phyloP scores from a whole-genome alignment of 2,797 vertebrate genomes.

The Pogoniulus pusillus region DNA sequence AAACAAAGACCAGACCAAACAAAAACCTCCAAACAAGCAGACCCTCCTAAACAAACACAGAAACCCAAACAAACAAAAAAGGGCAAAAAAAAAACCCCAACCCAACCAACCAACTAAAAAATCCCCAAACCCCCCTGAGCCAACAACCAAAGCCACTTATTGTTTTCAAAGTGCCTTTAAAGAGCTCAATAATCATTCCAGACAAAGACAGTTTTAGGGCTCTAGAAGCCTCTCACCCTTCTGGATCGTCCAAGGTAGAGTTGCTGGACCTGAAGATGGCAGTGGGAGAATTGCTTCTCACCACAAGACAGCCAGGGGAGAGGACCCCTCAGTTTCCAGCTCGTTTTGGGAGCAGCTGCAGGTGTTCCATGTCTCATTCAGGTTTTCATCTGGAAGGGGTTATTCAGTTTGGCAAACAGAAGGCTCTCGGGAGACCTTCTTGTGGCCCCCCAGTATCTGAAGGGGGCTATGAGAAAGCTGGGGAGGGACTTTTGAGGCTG shows the following conservation, averaged over 20 bases:
- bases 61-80: too few species aligned
- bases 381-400: not conserved
- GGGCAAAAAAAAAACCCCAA: not conserved
- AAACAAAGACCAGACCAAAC: too few species aligned
- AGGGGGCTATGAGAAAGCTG: too few species aligned
- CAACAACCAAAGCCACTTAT: too few species aligned
- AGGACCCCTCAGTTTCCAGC: not conserved
- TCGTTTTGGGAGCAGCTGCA: not conserved
- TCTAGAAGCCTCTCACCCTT: not conserved
- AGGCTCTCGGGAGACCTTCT: too few species aligned
- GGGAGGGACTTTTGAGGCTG: too few species aligned
- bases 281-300: not conserved
- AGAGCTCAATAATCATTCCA: not conserved
- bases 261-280: not conserved
- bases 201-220: not conserved
- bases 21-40: too few species aligned
- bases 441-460: too few species aligned
- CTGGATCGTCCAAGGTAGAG: not conserved
- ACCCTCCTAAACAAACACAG: too few species aligned
- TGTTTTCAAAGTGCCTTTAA: not conserved
- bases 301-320: not conserved
- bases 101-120: not conserved
- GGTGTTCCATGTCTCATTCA: not conserved
- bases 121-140: too few species aligned
- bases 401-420: too few species aligned